Percentiles rank a stretch among this genome's conserved stretches.
Conservation (phyloP, 2,797 vertebrate genomes). For the Rhynchonycteris naso region DNA sequence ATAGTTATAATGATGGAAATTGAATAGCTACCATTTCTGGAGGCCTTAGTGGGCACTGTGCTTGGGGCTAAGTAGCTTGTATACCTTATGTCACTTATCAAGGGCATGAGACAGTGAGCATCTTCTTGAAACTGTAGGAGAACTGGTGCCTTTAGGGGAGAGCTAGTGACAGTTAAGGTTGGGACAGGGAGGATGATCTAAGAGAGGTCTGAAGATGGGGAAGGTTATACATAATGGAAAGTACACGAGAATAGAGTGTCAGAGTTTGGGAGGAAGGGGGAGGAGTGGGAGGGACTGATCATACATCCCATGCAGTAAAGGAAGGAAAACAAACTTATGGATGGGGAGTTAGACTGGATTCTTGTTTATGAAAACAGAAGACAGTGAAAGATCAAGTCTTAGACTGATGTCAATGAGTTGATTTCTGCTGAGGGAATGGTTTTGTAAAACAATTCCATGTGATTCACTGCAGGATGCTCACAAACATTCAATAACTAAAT, state of each 20-base stretch:
- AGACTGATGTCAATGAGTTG: background rate
- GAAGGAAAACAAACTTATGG: background rate
- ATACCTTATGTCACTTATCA: background rate
- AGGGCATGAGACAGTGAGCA: background rate
- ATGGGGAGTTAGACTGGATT: too few species aligned
- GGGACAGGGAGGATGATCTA: background rate
- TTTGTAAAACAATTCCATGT: background rate
- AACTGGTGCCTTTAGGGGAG: background rate
- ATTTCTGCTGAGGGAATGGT: background rate
- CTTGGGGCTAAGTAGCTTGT: background rate
- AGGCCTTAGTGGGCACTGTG: background rate
- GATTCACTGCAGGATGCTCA: background rate
- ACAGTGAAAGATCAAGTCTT: background rate
- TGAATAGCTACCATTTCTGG: background rate
- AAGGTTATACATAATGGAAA: too few species aligned
- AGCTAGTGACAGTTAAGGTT: background rate
- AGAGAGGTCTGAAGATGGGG: background rate
- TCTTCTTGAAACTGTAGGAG: background rate
- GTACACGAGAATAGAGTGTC: fast-evolving
- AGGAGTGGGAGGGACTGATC: background rate
- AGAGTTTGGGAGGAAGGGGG: background rate
- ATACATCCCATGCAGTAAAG: too few species aligned
- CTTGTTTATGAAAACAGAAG: background rate
- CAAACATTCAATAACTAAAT: background rate
- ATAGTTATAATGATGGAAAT: background rate